Evolutionary conservation across 1,140 invertebrate genomes (phyloP), one percentile per base, ranked within the genome.

Genomic region (Chrysoperla carnea): DNA sequence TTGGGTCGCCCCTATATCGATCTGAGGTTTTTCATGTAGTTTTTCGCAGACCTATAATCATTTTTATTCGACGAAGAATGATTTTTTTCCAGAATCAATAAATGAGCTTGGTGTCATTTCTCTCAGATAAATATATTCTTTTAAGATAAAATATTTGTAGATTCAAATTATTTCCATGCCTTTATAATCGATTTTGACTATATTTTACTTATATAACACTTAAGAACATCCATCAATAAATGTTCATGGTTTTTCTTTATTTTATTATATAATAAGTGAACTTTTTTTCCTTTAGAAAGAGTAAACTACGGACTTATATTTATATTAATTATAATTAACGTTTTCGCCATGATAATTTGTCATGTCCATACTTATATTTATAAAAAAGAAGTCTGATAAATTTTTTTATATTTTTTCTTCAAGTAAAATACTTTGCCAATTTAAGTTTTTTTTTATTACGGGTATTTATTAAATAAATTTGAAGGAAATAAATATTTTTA

Each of bases 341-440:
- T 33, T 33, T 33, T 33, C 31, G 31, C 31, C 31, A 33, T 12
- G 17, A 23, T 23, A 23, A 23, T 33, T 33, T 33, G n/a, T 33
- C n/a, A 33, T 33, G 31, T 33, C 31, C 31, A 33, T 33, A 33
- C n/a, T 33, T 11, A 33, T 33, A 33, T 33, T 9, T 11, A 11
- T 33, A 11, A 11, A 33, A 11, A 11, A 11, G 8, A 33, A 33
- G 31, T 4, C 31, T 33, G 31, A 33, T 23, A 33, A 11, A 4
- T 4, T 9, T 12, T 11, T 33, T 11, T 11, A 4, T 33, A 4
- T 33, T 11, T 11, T 11, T 33, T 33, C 4, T 12, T 12, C 31
- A 37, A 36, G 31, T 36, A 28, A 44, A 28, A 44, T 37, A 37
- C 29, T 36, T 43, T 43, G 11, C 14, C 9, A 38, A 39, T 39